Percentiles rank a stretch among this genome's conserved stretches.
These are phyloP conservation scores for Cochlearius cochlearius DNA, from an alignment of 2,113 vertebrate genomes.

Conservation along the genomic window DNA sequence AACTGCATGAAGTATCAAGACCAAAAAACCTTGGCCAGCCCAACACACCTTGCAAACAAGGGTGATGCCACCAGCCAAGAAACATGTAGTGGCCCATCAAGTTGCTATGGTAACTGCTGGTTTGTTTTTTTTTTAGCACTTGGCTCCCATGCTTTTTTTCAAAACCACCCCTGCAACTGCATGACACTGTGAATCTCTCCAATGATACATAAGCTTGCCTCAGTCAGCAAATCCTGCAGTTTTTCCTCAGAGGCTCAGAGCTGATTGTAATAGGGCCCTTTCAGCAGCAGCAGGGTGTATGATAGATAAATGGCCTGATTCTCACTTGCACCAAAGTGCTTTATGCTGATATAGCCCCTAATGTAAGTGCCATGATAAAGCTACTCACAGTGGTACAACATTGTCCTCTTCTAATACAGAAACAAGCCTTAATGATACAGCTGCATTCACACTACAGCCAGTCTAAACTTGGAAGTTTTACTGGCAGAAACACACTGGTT, in stretches of 20 bases:
- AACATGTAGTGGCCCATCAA: neutral
- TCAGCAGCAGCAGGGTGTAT: neutral
- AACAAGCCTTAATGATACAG: neutral
- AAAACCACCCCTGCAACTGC: neutral
- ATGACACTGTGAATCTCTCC: neutral
- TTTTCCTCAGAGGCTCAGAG: neutral
- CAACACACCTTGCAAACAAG: neutral
- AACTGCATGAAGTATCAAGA: neutral
- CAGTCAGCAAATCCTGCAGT: neutral
- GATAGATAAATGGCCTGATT: neutral
- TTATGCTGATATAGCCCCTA: neutral
- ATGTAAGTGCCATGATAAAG: neutral
- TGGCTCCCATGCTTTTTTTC: neutral
- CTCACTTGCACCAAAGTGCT: neutral
- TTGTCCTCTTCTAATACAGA: neutral
- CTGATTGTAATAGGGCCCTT: neutral
- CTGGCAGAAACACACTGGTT: neutral
- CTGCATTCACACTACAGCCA: neutral
- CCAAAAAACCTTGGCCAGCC: neutral
- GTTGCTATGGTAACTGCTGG: neutral
- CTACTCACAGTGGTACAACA: neutral
- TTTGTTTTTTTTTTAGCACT: neutral
- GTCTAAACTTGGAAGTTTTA: constrained; percentile 48
- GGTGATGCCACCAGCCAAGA: neutral
- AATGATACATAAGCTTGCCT: neutral